A percentile compares a stretch with the other conserved stretches of the same genome.
These are phyloP conservation scores for Limnothrissa miodon DNA, from an alignment of 2,113 vertebrate genomes.

Conservation along the genomic window DNA sequence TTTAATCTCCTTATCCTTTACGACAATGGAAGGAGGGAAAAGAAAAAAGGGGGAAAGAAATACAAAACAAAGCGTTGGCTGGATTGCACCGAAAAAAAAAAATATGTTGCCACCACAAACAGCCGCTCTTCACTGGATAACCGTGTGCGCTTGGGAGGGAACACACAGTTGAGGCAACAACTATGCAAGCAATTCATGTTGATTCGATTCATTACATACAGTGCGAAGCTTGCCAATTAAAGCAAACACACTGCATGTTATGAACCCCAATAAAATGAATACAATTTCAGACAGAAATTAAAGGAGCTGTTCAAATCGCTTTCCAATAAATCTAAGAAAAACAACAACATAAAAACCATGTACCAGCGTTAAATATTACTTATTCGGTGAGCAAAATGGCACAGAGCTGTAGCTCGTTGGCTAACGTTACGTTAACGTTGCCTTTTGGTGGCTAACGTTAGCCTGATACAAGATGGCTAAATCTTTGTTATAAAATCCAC, in stretches of 20 bases:
- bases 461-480: neutral
- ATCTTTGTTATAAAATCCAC: too few relatives aligned
- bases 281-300: neutral
- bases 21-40: slow-evolving; percentile 41
- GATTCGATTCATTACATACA: slow-evolving; percentile 17
- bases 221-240: neutral
- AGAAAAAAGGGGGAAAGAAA: slow-evolving; percentile 38
- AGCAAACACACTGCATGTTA: neutral
- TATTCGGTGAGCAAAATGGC: slow-evolving; percentile 17
- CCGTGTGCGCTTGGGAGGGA: neutral
- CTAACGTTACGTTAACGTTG: neutral
- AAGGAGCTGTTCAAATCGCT: neutral
- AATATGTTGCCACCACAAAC: slow-evolving; percentile 12
- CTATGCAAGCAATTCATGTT: slow-evolving; percentile 20
- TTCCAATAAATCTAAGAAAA: neutral
- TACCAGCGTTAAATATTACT: slow-evolving; percentile 15
- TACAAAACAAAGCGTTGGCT: slow-evolving; percentile 45
- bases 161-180: slow-evolving; percentile 13
- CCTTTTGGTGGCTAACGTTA: neutral
- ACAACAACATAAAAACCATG: slow-evolving; percentile 14
- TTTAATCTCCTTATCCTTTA: slow-evolving; percentile 41
- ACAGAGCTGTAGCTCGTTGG: slow-evolving; percentile 12
- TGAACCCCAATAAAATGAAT: neutral
- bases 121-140: neutral
- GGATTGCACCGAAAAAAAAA: slow-evolving; percentile 34